These are phyloP conservation scores for Troides helena DNA, from an alignment of 2,888 invertebrate genomes.

Conservation along the genomic window DNA sequence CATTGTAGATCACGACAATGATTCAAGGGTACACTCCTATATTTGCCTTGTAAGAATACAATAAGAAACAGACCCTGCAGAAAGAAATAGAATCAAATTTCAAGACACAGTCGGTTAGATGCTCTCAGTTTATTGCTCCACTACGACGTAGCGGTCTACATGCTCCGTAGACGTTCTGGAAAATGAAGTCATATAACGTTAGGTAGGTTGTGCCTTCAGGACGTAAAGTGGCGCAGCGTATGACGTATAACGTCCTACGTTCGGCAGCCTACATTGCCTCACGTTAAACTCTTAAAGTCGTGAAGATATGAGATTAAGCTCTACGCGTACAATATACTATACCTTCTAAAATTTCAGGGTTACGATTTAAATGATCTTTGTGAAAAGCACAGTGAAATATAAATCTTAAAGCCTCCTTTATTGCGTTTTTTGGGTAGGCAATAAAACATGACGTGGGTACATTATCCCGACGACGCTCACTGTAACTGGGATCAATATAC, in stretches of 20 bases:
- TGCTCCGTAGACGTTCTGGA: constrained; percentile 7
- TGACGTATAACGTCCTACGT: neutral
- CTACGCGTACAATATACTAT: no score
- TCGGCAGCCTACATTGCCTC: constrained; percentile 3
- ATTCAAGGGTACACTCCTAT: neutral
- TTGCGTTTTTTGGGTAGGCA: no score
- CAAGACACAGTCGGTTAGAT: neutral
- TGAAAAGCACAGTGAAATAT: no score
- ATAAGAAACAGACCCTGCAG: no score
- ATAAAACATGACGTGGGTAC: no score
- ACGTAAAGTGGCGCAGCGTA: constrained; percentile 6
- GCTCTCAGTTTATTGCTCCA: neutral
- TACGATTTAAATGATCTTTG: no score
- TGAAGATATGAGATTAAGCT: constrained; percentile 11
- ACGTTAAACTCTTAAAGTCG: constrained; percentile 10
- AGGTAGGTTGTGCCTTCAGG: neutral
- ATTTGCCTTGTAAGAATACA: no score
- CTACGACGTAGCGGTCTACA: constrained; percentile 5
- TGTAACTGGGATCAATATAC: no score
- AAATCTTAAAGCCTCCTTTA: no score
- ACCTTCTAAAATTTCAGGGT: no score
- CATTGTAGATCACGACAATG: neutral
- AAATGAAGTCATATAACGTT: neutral
- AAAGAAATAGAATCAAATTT: no score
- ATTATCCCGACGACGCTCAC: no score